Evolutionary conservation across 2,113 vertebrate species (phyloP).

Genomic region (Galemys pyrenaicus): DNA sequence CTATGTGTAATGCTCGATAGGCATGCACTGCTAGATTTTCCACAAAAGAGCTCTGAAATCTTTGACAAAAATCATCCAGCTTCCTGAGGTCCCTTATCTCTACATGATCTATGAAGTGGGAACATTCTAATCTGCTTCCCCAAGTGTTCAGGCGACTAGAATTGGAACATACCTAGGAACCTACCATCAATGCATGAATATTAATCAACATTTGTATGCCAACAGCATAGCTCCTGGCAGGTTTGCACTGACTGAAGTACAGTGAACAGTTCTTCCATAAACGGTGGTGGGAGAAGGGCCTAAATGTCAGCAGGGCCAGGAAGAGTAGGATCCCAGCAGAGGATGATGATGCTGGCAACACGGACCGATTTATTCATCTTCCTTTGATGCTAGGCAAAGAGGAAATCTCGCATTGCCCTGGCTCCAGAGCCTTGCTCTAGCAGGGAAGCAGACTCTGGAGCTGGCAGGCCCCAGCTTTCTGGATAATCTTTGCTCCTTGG

Average conservation of each 20-base stretch:
- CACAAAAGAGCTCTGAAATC: neutral
- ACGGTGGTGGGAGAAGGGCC: neutral
- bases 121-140: conserved; percentile 22
- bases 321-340: neutral
- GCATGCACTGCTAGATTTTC: neutral
- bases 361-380: neutral
- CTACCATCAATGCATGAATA: neutral
- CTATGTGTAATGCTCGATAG: neutral
- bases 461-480: neutral
- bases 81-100: neutral
- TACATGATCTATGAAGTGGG: neutral
- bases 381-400: neutral
- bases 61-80: conserved; percentile 49
- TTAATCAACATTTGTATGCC: conserved; percentile 31
- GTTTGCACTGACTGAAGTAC: neutral
- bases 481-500: neutral
- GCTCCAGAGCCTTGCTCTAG: neutral
- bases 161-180: neutral
- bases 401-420: neutral
- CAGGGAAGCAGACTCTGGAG: neutral
- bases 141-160: neutral
- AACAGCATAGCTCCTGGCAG: neutral
- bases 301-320: neutral
- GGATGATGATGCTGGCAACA: neutral
- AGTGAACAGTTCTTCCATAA: neutral